Percentiles rank a stretch among this genome's conserved stretches.
phyloP scores from a whole-genome alignment of 1,140 invertebrate genomes.

The Drosophila aff. region DNA sequence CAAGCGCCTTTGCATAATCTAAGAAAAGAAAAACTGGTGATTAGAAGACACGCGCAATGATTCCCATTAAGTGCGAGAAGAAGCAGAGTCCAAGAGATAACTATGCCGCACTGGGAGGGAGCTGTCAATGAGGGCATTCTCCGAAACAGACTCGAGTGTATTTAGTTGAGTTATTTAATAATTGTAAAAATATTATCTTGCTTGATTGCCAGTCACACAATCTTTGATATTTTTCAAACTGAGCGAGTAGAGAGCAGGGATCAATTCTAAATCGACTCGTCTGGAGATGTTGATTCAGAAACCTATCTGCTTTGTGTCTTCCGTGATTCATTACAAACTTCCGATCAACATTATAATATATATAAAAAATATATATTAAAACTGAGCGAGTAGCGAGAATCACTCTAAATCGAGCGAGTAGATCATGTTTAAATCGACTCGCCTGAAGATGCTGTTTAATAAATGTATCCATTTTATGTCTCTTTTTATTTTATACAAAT shows the following conservation, averaged over 20 bases:
- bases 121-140: slow-evolving; percentile 11
- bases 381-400: no score
- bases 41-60: slow-evolving; percentile 47
- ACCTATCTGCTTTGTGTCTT: no score
- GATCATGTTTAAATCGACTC: neutral
- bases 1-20: slow-evolving; percentile 38
- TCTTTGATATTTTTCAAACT: neutral
- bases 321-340: neutral
- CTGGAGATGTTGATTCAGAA: neutral
- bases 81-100: slow-evolving; percentile 25
- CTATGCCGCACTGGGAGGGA: slow-evolving; percentile 2
- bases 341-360: neutral
- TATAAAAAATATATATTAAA: neutral
- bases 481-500: neutral
- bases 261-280: neutral
- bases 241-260: neutral
- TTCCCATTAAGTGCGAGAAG: slow-evolving; percentile 39
- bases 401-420: neutral
- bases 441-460: neutral
- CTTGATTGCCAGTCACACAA: neutral
- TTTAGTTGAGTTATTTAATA: neutral
- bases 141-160: neutral
- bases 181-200: neutral
- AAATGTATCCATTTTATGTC: neutral
- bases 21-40: slow-evolving; percentile 52